Conservation (phyloP, 2,797 vertebrate genomes). For the Botia kubotai region DNA sequence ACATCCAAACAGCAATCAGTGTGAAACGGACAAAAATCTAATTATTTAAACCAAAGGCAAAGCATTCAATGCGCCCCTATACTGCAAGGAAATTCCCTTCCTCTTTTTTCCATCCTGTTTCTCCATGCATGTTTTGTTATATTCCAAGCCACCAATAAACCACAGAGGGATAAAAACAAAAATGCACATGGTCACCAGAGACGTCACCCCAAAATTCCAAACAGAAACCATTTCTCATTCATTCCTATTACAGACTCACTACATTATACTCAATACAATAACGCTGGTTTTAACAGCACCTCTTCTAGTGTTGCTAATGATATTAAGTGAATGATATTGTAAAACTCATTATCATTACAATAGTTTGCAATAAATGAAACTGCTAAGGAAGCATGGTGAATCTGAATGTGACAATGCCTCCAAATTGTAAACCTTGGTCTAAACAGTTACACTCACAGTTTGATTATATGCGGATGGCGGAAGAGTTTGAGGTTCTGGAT, state of each 20-base stretch:
- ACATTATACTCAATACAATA: too few species aligned
- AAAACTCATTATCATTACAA: too few species aligned
- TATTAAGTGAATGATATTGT: neutral
- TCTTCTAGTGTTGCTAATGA: neutral
- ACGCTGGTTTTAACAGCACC: neutral
- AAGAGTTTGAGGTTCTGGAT: constrained; percentile 99
- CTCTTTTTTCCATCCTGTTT: neutral
- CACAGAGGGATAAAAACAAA: constrained; percentile 42
- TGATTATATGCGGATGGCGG: constrained; percentile 98
- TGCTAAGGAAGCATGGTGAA: neutral
- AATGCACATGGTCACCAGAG: constrained; percentile 20
- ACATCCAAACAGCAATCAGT: neutral
- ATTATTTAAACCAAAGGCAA: constrained; percentile 2
- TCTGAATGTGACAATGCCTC: neutral
- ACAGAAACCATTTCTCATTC: neutral
- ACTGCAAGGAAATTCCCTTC: neutral
- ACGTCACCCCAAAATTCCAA: constrained; percentile 43
- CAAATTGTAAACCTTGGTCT: too few species aligned
- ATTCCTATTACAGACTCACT: neutral
- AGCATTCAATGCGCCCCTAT: neutral
- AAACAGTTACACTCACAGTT: constrained; percentile 86
- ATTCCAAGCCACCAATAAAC: constrained; percentile 19
- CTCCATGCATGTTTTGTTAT: neutral
- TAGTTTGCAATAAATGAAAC: too few species aligned
- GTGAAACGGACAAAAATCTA: neutral